Evolutionary conservation across 2,113 vertebrate genomes (phyloP).

Genomic region (Eolophus roseicapilla): DNA sequence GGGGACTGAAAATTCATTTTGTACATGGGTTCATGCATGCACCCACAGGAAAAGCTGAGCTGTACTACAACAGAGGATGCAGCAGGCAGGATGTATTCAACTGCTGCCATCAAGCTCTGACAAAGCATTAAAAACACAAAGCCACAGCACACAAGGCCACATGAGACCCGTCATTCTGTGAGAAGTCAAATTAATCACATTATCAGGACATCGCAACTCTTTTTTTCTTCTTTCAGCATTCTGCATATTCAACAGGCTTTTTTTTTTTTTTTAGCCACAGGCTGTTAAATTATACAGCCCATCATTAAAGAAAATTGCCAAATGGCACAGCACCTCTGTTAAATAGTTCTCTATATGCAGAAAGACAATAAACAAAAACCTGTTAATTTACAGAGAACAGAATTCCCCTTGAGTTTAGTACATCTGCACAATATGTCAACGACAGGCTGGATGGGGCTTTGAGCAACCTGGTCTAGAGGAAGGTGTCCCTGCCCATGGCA

Average conservation of each 20-base stretch:
- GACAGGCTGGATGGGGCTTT: neutral
- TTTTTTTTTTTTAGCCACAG: neutral
- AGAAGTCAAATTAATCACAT: neutral
- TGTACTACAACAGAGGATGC: neutral
- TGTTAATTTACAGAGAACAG: neutral
- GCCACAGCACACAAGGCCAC: accelerated
- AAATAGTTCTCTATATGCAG: neutral
- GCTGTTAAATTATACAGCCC: neutral
- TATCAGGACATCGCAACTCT: neutral
- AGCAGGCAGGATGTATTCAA: neutral
- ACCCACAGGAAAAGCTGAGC: neutral
- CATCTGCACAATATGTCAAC: neutral
- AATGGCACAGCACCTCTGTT: neutral
- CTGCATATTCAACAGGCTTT: neutral
- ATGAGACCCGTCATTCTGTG: accelerated
- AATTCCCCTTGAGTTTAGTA: neutral
- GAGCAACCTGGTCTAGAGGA: neutral
- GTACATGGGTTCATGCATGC: neutral
- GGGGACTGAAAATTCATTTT: neutral
- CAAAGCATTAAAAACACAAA: neutral
- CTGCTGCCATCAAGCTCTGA: neutral
- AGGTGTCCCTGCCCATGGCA: no score
- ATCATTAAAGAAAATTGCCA: neutral
- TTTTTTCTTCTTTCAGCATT: neutral
- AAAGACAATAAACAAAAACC: neutral